A percentile compares a stretch with the other conserved stretches of the same genome.
Evolutionary conservation across 2,113 vertebrate genomes (phyloP).

Genomic region (Dipodomys spectabilis): DNA sequence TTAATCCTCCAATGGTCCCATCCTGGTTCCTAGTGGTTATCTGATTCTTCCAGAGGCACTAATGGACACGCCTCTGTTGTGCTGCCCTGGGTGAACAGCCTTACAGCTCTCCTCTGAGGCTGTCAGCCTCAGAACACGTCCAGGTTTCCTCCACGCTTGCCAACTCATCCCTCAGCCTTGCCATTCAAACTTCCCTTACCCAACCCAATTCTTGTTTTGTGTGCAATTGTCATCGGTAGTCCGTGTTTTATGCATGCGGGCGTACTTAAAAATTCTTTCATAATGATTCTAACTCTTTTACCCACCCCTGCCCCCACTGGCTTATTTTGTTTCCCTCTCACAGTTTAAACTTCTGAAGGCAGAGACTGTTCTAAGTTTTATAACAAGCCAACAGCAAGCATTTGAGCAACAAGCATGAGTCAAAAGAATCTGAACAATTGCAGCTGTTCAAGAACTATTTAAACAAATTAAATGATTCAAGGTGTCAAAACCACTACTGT

Average conservation of each 20-base stretch:
- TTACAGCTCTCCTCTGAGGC: neutral
- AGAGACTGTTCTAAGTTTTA: neutral
- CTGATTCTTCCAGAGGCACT: neutral
- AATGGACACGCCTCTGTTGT: neutral
- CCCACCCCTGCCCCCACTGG: neutral
- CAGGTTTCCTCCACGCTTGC: neutral
- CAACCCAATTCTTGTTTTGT: neutral
- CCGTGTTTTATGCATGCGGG: neutral
- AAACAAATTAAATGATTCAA: neutral
- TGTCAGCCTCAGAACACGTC: neutral
- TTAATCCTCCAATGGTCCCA: neutral
- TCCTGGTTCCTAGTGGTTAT: neutral
- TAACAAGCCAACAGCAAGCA: neutral
- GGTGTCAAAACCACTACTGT: neutral
- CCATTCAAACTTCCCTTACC: neutral
- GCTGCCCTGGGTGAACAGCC: neutral
- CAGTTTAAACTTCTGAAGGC: neutral
- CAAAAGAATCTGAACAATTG: neutral
- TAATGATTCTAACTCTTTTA: neutral
- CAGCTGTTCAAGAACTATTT: neutral
- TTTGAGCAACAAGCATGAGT: slow-evolving; percentile 14
- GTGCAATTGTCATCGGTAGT: neutral
- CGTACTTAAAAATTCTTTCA: neutral
- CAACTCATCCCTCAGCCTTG: neutral
- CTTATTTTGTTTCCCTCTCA: neutral